phyloP scores from a whole-genome alignment of 2,888 invertebrate genomes.

The Patella depressa region DNA sequence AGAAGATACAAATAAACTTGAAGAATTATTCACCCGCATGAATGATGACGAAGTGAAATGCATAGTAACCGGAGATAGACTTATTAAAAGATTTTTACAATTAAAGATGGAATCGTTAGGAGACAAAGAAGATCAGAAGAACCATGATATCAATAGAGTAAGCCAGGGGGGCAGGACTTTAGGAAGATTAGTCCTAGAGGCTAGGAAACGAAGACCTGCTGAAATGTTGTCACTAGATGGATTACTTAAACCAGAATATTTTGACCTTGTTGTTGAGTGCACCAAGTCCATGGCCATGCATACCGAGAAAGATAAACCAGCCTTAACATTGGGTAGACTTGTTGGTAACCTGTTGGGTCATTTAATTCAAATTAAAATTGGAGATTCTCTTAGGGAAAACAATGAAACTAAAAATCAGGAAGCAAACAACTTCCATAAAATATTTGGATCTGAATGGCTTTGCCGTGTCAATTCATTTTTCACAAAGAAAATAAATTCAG shows the following conservation, averaged over 20 bases:
- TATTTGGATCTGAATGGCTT: constrained; percentile 1
- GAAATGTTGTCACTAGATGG: not conserved
- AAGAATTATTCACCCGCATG: not conserved
- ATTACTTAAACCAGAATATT: not conserved
- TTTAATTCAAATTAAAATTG: constrained; percentile 1
- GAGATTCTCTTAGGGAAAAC: not conserved
- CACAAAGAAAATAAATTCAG: not conserved
- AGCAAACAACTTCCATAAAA: not conserved
- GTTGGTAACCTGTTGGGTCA: not conserved
- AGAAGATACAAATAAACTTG: not conserved
- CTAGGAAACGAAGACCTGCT: constrained; percentile 1
- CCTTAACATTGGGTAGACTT: not conserved
- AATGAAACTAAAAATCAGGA: constrained; percentile 3
- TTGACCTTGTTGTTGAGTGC: constrained; percentile 6
- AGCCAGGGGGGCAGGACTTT: constrained; percentile 1
- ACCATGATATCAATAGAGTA: not conserved
- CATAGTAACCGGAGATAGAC: not conserved
- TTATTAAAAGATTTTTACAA: not conserved
- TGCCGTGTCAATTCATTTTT: not conserved
- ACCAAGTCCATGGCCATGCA: not conserved
- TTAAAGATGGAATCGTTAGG: constrained; percentile 3
- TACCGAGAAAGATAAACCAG: not conserved
- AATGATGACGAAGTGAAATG: constrained; percentile 6
- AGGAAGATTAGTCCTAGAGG: constrained; percentile 3
- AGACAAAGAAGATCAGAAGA: constrained; percentile 4